Evolutionary conservation across 2,113 vertebrate genomes (phyloP).

Genomic region (Neoarius graeffei): DNA sequence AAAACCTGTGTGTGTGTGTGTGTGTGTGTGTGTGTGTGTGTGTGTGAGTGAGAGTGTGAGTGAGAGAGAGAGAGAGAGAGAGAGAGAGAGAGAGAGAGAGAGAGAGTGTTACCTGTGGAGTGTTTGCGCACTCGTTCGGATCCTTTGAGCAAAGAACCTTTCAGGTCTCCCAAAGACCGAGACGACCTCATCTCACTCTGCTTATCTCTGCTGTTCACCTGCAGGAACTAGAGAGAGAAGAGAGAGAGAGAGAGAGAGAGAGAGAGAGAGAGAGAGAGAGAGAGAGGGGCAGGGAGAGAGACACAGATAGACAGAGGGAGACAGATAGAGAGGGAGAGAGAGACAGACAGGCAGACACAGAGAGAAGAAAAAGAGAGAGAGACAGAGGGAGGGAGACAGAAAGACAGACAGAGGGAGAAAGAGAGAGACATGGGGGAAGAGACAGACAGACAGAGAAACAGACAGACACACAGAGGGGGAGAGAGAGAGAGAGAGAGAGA

Average conservation of each 20-base stretch:
- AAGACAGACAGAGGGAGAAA: not conserved
- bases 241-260: not conserved
- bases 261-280: too few species aligned
- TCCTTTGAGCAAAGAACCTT: slow-evolving; percentile 85
- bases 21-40: slow-evolving; percentile 22
- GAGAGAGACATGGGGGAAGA: not conserved
- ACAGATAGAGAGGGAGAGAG: not conserved
- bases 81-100: too few species aligned
- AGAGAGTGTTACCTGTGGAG: slow-evolving; percentile 79
- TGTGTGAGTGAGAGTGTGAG: not conserved
- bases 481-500: not conserved
- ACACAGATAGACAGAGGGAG: not conserved
- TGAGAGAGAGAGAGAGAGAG: not conserved
- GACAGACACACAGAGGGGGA: too few species aligned
- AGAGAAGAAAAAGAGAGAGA: not conserved
- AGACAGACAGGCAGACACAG: not conserved
- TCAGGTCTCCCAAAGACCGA: slow-evolving; percentile 86
- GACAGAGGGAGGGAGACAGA: not conserved
- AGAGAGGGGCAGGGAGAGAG: not conserved
- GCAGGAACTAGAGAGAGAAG: slow-evolving; percentile 72
- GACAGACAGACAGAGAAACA: not conserved
- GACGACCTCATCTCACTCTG: slow-evolving; percentile 88
- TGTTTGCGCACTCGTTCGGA: slow-evolving; percentile 84
- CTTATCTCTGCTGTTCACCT: slow-evolving; percentile 84
- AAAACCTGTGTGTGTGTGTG: slow-evolving; percentile 5